phyloP scores from a whole-genome alignment of 2,888 invertebrate genomes.

The Lapara coniferarum region DNA sequence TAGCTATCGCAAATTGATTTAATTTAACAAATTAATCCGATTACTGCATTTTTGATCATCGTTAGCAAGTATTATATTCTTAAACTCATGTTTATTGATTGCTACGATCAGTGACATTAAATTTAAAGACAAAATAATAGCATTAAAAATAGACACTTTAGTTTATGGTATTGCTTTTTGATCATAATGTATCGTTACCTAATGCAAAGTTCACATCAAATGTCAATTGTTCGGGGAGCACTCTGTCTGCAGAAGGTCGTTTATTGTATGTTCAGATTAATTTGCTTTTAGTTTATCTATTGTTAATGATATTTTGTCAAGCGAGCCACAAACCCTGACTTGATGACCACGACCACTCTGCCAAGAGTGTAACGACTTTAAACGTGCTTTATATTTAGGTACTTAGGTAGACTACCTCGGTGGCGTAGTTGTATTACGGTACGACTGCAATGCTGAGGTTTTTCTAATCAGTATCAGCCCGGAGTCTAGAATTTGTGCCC shows the following conservation, averaged over 20 bases:
- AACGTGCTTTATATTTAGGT: too few species aligned
- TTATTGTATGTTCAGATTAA: constrained; percentile 3
- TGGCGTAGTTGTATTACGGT: too few species aligned
- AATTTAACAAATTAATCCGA: neutral
- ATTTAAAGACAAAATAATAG: neutral
- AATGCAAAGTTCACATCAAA: constrained; percentile 26
- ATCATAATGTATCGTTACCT: constrained; percentile 10
- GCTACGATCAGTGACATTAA: constrained; percentile 8
- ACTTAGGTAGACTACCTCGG: too few species aligned
- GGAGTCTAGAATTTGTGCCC: too few species aligned
- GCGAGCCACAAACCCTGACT: too few species aligned
- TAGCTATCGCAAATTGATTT: neutral
- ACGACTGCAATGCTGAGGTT: too few species aligned
- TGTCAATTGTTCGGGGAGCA: constrained; percentile 24
- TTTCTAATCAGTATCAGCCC: too few species aligned
- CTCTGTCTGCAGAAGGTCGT: constrained; percentile 15
- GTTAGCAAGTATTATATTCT: neutral
- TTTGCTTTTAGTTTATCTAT: neutral
- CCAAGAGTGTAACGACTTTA: too few species aligned
- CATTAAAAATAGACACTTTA: constrained; percentile 1
- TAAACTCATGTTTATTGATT: constrained; percentile 7
- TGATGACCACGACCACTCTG: too few species aligned
- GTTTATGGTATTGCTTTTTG: constrained; percentile 25
- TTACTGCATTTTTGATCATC: neutral
- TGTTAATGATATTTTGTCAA: neutral